Base-by-base conservation (phyloP, 2,888 invertebrate species). In the Eugnorisma glareosa region DNA sequence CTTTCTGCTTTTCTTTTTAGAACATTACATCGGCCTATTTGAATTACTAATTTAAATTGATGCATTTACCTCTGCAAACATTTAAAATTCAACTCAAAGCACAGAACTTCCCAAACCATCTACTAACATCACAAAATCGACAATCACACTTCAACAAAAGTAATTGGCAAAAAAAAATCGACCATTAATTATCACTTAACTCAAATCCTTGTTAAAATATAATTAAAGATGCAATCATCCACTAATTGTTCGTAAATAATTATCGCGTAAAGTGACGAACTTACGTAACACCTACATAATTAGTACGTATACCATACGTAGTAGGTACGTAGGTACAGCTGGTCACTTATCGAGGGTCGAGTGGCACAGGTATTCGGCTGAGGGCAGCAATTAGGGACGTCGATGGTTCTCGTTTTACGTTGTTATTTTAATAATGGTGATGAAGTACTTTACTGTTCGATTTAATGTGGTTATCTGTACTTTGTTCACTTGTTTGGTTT, bases 361-460 rank as follows among this genome's bases (percentile, higher is more conserved):
- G 85, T 80, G 75, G 73, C 76, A 75, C 83, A 85, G 84, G 89
- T 89, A 84, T 82, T 72, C 76, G 57, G 57, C 66, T 72, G 77
- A 83, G 73, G 67, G 51, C 73, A 68, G 57, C 84, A 83, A 83
- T 86, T 86, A 73, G 43, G 51, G 57, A 73, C 31, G 72, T 83
- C 72, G 31, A 84, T 72, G 54, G 57, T 54, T 76, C 76, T 51
- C 54, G n/a, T 67, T 67, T 82, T n/a, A 51, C 37, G 21, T 51
- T 43, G 15, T 64, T 31, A 73, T 61, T 61, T 40, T 40, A 69
- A 45, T 61, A 75, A 67, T 75, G 21, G 35, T 31, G 31, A 45
- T 54, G 21, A 45, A 45, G 15, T 45, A 51, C 1, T 69, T 35
- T 31, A 31, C 31, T 7, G 11, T 40, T 79, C 21, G 21, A 57